Percentiles rank a stretch among this genome's conserved stretches.
These are phyloP conservation scores for Tachycineta bicolor DNA, from an alignment of 2,113 vertebrate species.

Conservation along the genomic window DNA sequence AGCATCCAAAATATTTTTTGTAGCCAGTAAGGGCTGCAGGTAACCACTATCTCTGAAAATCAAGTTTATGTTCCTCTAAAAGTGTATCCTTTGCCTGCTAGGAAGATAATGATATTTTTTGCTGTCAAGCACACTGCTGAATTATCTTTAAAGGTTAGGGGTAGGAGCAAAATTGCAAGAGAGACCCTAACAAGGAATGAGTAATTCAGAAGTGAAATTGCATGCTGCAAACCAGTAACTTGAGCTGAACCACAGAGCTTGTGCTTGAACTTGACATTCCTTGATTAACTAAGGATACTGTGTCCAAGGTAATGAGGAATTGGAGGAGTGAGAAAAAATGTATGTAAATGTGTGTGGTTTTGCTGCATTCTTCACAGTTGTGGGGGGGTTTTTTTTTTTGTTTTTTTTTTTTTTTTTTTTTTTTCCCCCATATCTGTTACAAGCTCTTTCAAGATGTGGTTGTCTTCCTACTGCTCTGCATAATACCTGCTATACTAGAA, in stretches of 20 bases:
- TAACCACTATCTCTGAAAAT: neutral
- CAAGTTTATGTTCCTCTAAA: neutral
- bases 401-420: too few species aligned
- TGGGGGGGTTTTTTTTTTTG: neutral
- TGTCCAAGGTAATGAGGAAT: neutral
- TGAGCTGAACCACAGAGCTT: neutral
- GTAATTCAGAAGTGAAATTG: neutral
- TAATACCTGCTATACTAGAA: neutral
- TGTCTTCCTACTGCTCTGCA: neutral
- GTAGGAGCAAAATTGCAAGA: neutral
- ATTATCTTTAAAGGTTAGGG: neutral
- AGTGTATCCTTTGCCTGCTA: neutral
- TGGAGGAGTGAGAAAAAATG: neutral
- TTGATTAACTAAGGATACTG: neutral
- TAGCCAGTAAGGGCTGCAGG: neutral
- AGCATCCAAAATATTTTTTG: neutral
- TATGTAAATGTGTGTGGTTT: neutral
- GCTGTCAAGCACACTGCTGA: neutral
- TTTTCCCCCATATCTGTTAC: neutral
- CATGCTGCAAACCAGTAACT: neutral
- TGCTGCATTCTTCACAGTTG: neutral
- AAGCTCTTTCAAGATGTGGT: neutral
- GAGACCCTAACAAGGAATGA: neutral
- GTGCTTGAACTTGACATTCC: neutral
- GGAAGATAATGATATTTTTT: neutral